Base-by-base conservation (phyloP, 2,888 invertebrate genomes). In the Micoletzkya japonica region DNA sequence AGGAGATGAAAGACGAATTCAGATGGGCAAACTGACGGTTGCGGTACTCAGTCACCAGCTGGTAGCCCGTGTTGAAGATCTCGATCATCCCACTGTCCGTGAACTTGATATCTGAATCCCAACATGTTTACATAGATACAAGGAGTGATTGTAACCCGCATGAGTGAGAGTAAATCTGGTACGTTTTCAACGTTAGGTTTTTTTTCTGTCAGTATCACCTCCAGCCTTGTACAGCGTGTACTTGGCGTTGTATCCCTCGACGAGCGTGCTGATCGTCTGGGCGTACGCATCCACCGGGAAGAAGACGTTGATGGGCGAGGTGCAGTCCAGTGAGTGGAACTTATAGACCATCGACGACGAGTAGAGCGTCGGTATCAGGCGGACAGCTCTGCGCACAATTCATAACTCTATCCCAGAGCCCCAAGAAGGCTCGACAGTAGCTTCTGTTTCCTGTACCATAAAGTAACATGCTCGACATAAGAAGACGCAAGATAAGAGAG, bases 281-380 rank as follows among this genome's bases (percentile, higher is more conserved):
- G 77, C 72, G 74, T 77, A 80, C 1, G 77, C 75, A 58, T 80
- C 80, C n/a, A 80, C 70, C 14, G 77, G 78, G 76, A 80, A 74
- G 67, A 74, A 78, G 0, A 63, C 26, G 26, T 54, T 26, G 50
- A 50, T 30, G 20, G 1, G n/a, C 26, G 20, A 28, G 61, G 14
- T 4, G 28, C 63, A 63, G 30, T 63, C 63, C n/a, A 50, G 24
- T 0, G 50, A 17, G 52, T 52, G n/a, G 52, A 34, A 63, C 30
- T 63, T 63, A 34, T 63, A 63, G 34, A 63, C 63, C 24, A 63
- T 63, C 17, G 63, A 63, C 2, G 63, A 63, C 1, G 63, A 63
- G 52, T 50, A 63, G 1, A 63, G 50, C 0, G 63, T 63, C 3
- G 63, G 63, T 34, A 63, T 63, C 63, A 63, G 49, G 3, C 32